Conservation (phyloP, 2,113 vertebrate species). For the Ageneiosus marmoratus region DNA sequence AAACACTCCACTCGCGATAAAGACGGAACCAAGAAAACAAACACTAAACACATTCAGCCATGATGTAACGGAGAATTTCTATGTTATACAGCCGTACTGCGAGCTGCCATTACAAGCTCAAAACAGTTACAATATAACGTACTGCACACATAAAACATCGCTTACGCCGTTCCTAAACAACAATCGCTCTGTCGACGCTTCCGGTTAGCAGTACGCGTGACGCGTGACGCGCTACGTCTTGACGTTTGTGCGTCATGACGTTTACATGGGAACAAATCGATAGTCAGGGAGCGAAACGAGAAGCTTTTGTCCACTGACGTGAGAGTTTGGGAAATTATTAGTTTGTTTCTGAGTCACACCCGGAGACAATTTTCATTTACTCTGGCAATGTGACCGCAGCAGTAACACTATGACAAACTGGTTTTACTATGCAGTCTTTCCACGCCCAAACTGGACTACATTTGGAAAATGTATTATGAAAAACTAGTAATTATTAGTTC, state of each 20-base stretch:
- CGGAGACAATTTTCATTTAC: background rate
- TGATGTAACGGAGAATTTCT: background rate
- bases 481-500: background rate
- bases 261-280: background rate
- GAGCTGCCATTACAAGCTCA: background rate
- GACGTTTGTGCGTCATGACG: constrained; percentile 68
- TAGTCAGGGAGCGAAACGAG: no score
- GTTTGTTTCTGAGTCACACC: background rate
- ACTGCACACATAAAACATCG: background rate
- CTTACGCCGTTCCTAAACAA: constrained; percentile 15
- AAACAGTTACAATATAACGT: no score
- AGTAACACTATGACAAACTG: background rate
- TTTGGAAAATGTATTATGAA: background rate
- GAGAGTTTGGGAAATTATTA: background rate
- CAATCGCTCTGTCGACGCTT: constrained; percentile 70
- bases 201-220: constrained; percentile 74
- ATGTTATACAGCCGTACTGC: background rate
- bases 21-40: background rate
- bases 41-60: background rate
- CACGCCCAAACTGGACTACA: background rate
- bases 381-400: background rate
- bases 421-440: background rate
- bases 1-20: background rate
- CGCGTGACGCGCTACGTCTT: constrained; percentile 45
- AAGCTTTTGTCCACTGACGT: background rate